phyloP scores from a whole-genome alignment of 2,797 vertebrate genomes.

The Pangasius krempfi region DNA sequence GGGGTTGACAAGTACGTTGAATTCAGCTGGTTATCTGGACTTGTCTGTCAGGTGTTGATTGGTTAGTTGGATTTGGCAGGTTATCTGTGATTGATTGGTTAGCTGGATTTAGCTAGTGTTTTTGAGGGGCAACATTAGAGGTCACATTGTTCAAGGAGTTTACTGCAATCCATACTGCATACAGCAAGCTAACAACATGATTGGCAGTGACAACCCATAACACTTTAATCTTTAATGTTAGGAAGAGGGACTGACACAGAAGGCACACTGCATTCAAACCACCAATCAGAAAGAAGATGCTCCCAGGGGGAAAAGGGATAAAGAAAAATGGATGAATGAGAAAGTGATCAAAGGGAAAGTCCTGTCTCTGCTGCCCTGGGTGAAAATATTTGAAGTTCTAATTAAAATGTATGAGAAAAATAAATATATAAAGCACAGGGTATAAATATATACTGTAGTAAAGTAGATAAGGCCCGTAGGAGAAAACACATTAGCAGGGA shows the following conservation, averaged over 20 bases:
- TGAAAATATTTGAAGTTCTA: constrained; percentile 74
- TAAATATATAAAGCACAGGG: constrained; percentile 67
- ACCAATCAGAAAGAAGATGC: constrained; percentile 54
- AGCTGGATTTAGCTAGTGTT: background rate
- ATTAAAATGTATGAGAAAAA: constrained; percentile 74
- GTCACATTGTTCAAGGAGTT: background rate
- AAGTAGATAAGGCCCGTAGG: constrained; percentile 66
- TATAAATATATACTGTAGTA: constrained; percentile 67
- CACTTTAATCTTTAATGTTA: constrained; percentile 20
- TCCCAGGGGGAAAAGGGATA: constrained; percentile 60
- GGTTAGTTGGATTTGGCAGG: background rate
- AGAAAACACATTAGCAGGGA: constrained; percentile 59
- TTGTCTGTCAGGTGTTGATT: background rate
- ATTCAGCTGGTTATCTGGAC: background rate
- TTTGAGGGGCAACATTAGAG: background rate
- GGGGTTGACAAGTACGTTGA: background rate
- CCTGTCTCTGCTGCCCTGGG: constrained; percentile 62
- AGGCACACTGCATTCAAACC: background rate
- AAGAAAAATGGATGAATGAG: constrained; percentile 29
- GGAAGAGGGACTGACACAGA: background rate
- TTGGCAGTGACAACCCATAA: background rate
- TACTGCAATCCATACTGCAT: background rate
- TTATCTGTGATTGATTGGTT: background rate
- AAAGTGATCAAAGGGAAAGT: constrained; percentile 77
- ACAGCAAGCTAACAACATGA: background rate